A percentile compares a stretch with the other conserved stretches of the same genome.
Conservation (phyloP, 2,888 invertebrate species). For the Caenorhabditis plicata region DNA sequence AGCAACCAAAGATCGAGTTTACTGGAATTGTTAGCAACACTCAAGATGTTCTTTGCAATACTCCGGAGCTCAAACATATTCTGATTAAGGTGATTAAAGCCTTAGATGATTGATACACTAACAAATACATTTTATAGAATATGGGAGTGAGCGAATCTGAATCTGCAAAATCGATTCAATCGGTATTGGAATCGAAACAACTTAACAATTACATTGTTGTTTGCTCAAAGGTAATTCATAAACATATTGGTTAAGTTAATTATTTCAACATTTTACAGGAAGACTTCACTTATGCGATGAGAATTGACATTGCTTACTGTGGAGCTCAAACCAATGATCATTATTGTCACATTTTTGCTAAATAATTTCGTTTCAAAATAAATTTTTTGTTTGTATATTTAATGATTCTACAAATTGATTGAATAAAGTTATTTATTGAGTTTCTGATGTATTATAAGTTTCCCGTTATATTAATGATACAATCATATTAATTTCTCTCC, state of each 20-base stretch:
- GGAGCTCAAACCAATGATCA: slow-evolving; percentile 11
- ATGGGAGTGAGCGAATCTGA: slow-evolving; percentile 5
- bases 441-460: too few species aligned
- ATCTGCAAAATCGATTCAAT: slow-evolving; percentile 14
- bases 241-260: too few species aligned
- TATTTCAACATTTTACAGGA: not conserved
- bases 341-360: too few species aligned
- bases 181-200: slow-evolving; percentile 10
- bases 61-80: slow-evolving; percentile 21
- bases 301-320: slow-evolving; percentile 18
- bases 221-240: slow-evolving; percentile 8
- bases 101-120: not conserved
- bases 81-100: slow-evolving; percentile 11
- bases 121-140: slow-evolving; percentile 6
- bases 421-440: too few species aligned
- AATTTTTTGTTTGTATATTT: too few species aligned
- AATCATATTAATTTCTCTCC: too few species aligned
- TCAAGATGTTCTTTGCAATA: slow-evolving; percentile 14
- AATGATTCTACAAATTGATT: too few species aligned
- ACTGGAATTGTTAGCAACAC: slow-evolving; percentile 11
- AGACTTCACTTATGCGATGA: slow-evolving; percentile 10
- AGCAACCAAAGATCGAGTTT: slow-evolving; percentile 7
- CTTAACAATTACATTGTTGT: slow-evolving; percentile 13
- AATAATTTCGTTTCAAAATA: too few species aligned
- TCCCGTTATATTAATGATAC: too few species aligned